Evolutionary conservation across 2,113 vertebrate species (phyloP).

Genomic region (Astur gentilis): DNA sequence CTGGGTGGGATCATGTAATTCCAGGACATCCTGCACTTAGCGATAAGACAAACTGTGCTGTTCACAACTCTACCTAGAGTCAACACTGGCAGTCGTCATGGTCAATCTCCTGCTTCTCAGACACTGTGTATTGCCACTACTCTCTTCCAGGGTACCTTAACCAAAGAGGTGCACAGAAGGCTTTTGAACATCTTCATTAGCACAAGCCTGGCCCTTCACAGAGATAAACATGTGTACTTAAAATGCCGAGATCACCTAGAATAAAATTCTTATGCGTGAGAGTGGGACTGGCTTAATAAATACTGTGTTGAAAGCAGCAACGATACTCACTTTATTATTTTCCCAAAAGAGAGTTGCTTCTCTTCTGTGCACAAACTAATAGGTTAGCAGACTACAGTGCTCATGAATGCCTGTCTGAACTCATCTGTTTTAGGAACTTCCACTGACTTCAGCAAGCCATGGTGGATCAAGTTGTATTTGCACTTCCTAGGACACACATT

Average conservation of each 20-base stretch:
- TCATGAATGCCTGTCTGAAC: not conserved
- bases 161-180: not conserved
- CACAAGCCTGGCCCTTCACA: not conserved
- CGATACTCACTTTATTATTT: not conserved
- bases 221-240: not conserved
- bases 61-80: not conserved
- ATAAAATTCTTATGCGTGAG: not conserved
- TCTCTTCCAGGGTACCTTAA: not conserved
- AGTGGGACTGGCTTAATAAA: not conserved
- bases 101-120: not conserved
- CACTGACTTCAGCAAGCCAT: not conserved
- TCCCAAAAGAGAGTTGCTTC: not conserved
- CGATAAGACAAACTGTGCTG: not conserved
- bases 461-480: not conserved
- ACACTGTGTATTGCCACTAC: not conserved
- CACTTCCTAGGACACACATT: not conserved
- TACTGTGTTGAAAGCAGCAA: not conserved
- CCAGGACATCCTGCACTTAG: not conserved
- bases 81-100: rapidly evolving
- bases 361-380: not conserved
- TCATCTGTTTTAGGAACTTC: not conserved
- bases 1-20: not conserved
- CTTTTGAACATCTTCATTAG: not conserved
- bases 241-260: not conserved
- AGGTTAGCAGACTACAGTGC: not conserved